Percentiles rank a stretch among this genome's conserved stretches.
phyloP scores from a whole-genome alignment of 2,888 invertebrate species.

The Epistrophe grossulariae region DNA sequence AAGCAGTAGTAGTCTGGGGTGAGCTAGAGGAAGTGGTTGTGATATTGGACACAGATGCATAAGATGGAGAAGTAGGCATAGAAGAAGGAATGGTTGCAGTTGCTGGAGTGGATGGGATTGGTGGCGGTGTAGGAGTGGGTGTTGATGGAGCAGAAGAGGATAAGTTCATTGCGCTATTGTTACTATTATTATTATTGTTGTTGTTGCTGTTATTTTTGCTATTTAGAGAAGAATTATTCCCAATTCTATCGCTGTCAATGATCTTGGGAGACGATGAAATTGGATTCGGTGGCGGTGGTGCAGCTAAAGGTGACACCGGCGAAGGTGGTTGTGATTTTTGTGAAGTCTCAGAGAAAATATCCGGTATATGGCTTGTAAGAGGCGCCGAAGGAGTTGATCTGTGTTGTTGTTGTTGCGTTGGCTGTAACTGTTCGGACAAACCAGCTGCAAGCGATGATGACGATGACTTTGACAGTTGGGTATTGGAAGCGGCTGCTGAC shows the following conservation, averaged over 20 bases:
- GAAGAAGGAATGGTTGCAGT: constrained; percentile 71
- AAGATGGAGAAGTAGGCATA: constrained; percentile 60
- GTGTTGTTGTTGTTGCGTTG: constrained; percentile 31
- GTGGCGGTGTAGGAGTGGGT: constrained; percentile 77
- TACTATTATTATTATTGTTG: constrained; percentile 53
- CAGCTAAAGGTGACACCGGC: constrained; percentile 55
- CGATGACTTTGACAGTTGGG: constrained; percentile 71
- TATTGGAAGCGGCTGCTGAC: constrained; percentile 79
- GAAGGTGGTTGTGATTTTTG: constrained; percentile 66
- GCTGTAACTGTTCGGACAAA: constrained; percentile 30
- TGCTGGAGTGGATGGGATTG: constrained; percentile 81
- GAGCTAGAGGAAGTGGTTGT: constrained; percentile 59
- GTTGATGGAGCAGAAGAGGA: constrained; percentile 82
- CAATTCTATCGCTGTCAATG: constrained; percentile 65
- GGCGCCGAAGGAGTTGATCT: constrained; percentile 22
- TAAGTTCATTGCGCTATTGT: constrained; percentile 73
- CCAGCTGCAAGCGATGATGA: constrained; percentile 61
- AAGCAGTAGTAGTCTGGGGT: constrained; percentile 61
- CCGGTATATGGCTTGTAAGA: constrained; percentile 23
- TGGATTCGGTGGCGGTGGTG: constrained; percentile 77
- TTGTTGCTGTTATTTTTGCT: constrained; percentile 45
- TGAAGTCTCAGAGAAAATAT: constrained; percentile 54
- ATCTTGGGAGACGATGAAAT: constrained; percentile 75
- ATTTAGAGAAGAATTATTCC: constrained; percentile 65
- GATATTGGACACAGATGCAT: constrained; percentile 62